phyloP scores from a whole-genome alignment of 2,888 invertebrate genomes.

The Ectemnius lituratus region DNA sequence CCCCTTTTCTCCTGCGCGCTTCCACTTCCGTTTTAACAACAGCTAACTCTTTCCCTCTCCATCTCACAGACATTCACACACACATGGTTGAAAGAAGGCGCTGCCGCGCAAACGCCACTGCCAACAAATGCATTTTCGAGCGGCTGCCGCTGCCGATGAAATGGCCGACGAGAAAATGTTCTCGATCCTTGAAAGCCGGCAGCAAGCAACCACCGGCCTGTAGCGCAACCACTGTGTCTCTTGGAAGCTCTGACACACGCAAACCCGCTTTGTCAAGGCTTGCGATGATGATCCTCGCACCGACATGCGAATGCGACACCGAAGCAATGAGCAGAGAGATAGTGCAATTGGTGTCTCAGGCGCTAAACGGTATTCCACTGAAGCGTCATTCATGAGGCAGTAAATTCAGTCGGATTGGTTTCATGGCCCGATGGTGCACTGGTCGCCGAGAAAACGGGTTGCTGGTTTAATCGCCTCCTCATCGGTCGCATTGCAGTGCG shows the following conservation, averaged over 20 bases:
- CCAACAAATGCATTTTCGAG: conserved; percentile 56
- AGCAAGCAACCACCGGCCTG: no score
- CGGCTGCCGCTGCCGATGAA: conserved; percentile 63
- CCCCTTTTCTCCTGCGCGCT: conserved; percentile 45
- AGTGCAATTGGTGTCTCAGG: not conserved
- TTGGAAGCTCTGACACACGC: not conserved
- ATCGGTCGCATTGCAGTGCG: no score
- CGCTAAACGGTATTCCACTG: not conserved
- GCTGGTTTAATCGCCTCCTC: no score
- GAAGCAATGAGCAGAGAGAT: not conserved
- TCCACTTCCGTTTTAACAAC: conserved; percentile 61
- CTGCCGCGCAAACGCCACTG: conserved; percentile 62
- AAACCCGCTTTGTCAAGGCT: not conserved
- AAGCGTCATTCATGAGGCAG: conserved; percentile 1
- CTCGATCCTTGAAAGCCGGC: conserved; percentile 44
- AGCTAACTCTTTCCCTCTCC: conserved; percentile 33
- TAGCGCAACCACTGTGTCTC: not conserved
- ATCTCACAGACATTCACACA: no score
- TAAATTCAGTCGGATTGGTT: conserved; percentile 4
- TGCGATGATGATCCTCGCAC: not conserved
- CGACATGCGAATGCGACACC: not conserved
- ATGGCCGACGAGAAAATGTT: conserved; percentile 68
- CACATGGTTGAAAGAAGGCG: not conserved
- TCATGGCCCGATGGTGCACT: no score
- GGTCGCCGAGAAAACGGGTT: no score